These are phyloP conservation scores for Crypturellus undulatus DNA, from an alignment of 2,113 vertebrate species.

Conservation along the genomic window DNA sequence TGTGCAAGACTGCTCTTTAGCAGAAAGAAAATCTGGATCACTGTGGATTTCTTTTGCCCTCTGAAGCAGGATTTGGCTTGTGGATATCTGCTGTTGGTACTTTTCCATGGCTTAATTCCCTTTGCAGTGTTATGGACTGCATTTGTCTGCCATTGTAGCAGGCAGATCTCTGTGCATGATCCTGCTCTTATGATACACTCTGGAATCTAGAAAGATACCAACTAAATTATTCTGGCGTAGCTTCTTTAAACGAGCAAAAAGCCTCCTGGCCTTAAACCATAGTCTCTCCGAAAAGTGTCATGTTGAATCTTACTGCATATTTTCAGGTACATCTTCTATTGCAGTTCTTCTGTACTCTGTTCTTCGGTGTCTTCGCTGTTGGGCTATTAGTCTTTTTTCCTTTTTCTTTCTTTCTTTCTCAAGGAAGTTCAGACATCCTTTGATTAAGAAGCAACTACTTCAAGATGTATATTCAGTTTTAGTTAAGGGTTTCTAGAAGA, in stretches of 20 bases:
- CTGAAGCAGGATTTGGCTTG: neutral
- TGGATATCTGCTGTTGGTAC: neutral
- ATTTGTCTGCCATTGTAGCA: neutral
- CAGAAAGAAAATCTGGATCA: neutral
- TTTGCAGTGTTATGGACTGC: accelerated
- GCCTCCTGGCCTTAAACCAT: neutral
- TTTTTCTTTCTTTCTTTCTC: neutral
- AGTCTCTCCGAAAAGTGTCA: neutral
- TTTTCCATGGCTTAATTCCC: neutral
- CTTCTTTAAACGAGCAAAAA: neutral
- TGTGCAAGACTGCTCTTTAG: neutral
- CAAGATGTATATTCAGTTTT: neutral
- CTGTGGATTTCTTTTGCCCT: neutral
- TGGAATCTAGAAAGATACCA: neutral
- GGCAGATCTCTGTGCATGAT: neutral
- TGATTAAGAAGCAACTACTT: neutral
- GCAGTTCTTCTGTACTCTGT: neutral
- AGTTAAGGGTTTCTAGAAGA: neutral
- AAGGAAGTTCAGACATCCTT: neutral
- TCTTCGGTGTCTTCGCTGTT: neutral
- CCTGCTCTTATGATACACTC: neutral
- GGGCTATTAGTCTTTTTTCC: neutral
- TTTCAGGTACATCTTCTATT: neutral
- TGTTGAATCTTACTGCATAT: accelerated
- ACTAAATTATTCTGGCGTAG: neutral